Evolutionary conservation across 2,797 vertebrate species (phyloP), one percentile per base, ranked within the genome.

Genomic region (Chiroxiphia lanceolata): DNA sequence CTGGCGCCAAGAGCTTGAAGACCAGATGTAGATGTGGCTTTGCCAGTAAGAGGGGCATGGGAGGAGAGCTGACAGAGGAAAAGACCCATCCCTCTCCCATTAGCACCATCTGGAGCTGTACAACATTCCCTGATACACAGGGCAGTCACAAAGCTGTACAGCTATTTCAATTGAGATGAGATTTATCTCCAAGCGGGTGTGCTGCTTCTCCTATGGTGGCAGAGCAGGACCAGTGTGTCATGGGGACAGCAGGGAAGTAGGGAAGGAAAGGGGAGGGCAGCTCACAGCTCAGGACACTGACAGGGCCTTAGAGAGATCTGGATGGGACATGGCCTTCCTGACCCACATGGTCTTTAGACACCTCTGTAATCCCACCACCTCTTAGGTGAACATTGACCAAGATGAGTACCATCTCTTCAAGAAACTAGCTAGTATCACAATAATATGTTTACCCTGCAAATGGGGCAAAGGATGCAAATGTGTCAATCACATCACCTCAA

Each of bases 381-480:
- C 71, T 72, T 20, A 56, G 31, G 54, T 45, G 56, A 89, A 69
- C 11, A 65, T 64, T 61, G 22, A 54, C 27, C 70, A 90, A 81
- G 81, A 54, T 23, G 15, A 81, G 8, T 16, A 51, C 29, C 1
- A 50, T 15, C 36, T 77, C 47, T 45, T 91, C 9, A 38, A 72
- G 65, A 70, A 94, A 81, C 23, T 22, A 53, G 29, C 20, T 48
- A 4, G 10, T 61, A 34, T 31, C 44, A 74, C 0, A 0, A 23
- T 17, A 51, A 44, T 6, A 17, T 33, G n/a, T 48, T 36, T 36
- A 63, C 10, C 16, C 53, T 60, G 25, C 0, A 0, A 26, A 31
- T 0, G 1, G 15, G 15, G 47, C 34, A 81, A 90, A 81, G 33
- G 26, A 83, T 40, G 47, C 6, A 86, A 83, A 80, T 40, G 7